Evolutionary conservation across 2,888 invertebrate species (phyloP).

Genomic region (Amphipoea lucens): DNA sequence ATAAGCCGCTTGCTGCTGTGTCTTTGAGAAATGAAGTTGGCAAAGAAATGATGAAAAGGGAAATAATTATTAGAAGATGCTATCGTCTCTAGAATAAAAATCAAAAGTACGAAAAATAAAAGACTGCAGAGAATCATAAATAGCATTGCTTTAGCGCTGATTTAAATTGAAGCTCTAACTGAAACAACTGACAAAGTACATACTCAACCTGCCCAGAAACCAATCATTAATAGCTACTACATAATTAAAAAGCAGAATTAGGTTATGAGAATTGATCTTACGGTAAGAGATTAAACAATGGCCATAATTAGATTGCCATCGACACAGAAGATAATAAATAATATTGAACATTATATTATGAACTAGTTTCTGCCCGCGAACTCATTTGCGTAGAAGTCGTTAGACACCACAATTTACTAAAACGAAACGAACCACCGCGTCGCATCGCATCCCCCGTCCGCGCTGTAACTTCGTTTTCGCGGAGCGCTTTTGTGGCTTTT

Average conservation of each 20-base stretch:
- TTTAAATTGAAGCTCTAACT: background rate
- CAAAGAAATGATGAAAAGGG: conserved; percentile 21
- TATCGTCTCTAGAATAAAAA: background rate
- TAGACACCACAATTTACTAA: no score
- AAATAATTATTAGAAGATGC: conserved; percentile 16
- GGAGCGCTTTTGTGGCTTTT: no score
- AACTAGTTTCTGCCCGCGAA: background rate
- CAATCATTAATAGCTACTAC: background rate
- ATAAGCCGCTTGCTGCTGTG: conserved; percentile 25
- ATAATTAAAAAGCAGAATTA: background rate
- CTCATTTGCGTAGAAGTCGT: background rate
- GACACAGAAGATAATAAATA: background rate
- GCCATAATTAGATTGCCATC: background rate
- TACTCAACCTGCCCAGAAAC: background rate
- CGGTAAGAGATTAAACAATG: background rate
- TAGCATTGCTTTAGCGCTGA: background rate
- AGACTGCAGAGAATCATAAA: background rate
- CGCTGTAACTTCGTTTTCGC: background rate
- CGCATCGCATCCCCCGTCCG: background rate
- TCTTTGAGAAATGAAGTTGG: conserved; percentile 12
- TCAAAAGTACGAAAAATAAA: background rate
- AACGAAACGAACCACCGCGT: background rate
- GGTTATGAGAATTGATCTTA: background rate
- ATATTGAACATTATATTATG: background rate
- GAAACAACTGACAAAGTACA: background rate